phyloP scores from a whole-genome alignment of 2,888 invertebrate species.

The Tetrapedia diversipes region DNA sequence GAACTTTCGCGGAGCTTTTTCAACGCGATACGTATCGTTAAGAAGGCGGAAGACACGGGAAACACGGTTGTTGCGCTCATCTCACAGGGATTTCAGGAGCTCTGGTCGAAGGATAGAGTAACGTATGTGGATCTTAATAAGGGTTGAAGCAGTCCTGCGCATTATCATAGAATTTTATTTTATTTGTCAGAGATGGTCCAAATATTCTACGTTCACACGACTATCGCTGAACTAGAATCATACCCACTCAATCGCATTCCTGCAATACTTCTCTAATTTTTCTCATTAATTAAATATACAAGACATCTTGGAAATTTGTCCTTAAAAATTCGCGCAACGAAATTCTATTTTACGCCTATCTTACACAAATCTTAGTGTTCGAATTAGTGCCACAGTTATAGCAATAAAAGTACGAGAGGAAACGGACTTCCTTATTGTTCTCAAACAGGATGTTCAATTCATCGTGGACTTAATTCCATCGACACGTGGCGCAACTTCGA shows the following conservation, averaged over 20 bases:
- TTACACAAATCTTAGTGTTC: no score
- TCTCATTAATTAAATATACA: no score
- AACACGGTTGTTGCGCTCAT: not conserved
- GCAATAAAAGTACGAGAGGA: constrained; percentile 12
- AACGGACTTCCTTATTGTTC: constrained; percentile 29
- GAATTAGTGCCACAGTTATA: constrained; percentile 19
- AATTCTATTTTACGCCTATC: no score
- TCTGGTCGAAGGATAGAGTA: not conserved
- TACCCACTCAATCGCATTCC: no score
- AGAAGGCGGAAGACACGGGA: constrained; percentile 12
- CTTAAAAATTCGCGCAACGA: no score
- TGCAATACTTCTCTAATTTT: no score
- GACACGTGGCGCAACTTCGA: not conserved
- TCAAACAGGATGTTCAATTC: constrained; percentile 32
- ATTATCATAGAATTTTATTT: no score
- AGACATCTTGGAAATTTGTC: no score
- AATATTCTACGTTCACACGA: no score
- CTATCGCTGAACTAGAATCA: no score
- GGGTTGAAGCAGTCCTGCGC: not conserved
- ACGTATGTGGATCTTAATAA: not conserved
- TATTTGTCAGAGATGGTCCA: no score
- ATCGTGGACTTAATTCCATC: constrained; percentile 5
- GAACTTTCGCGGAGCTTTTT: constrained; percentile 31
- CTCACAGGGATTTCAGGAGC: not conserved
- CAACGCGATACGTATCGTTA: constrained; percentile 5